These are phyloP conservation scores for Lucilia sericata DNA, from an alignment of 1,140 invertebrate genomes.

Conservation along the genomic window DNA sequence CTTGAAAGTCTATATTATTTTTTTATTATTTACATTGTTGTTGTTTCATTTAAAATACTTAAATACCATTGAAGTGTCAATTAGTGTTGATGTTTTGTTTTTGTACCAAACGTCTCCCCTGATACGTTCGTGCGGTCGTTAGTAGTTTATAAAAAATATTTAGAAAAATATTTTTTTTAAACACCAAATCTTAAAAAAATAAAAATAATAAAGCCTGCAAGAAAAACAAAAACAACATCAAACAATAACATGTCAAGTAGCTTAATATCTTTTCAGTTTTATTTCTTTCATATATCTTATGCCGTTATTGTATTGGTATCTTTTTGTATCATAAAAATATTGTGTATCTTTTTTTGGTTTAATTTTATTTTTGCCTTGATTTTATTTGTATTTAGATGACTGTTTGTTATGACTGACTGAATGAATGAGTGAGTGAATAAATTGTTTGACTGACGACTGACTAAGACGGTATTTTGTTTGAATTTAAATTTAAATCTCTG, in stretches of 20 bases:
- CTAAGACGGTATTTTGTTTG: neutral
- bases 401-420: neutral
- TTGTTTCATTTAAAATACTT: neutral
- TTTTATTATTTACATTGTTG: neutral
- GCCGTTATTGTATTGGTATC: too few species aligned
- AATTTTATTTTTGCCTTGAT: conserved; percentile 6
- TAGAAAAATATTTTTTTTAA: neutral
- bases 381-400: conserved; percentile 13
- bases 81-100: neutral
- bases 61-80: conserved; percentile 11
- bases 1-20: neutral
- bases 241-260: conserved; percentile 9
- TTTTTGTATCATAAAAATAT: too few species aligned
- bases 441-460: neutral
- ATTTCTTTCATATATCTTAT: neutral
- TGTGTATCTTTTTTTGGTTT: neutral
- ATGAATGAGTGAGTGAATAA: neutral
- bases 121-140: too few species aligned
- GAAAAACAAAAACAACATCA: neutral
- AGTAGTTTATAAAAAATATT: neutral
- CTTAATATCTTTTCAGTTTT: neutral
- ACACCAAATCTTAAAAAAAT: neutral
- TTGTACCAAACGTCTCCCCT: too few species aligned
- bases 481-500: conserved; percentile 16
- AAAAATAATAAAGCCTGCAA: neutral